These are phyloP conservation scores for Apocheima hispidaria DNA, from an alignment of 2,888 invertebrate genomes.

Conservation along the genomic window DNA sequence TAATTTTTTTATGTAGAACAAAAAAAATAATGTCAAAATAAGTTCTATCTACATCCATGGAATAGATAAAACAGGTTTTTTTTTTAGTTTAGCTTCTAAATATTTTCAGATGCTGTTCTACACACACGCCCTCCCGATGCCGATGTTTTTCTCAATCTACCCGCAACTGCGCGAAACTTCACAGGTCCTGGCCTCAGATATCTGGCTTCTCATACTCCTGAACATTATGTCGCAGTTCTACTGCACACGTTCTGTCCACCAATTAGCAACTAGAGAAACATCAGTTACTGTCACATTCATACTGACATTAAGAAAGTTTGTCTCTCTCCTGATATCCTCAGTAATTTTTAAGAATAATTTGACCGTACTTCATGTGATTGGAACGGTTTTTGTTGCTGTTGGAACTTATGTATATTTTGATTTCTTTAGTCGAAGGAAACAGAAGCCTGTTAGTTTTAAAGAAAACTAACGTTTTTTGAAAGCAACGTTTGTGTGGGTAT, in stretches of 20 bases:
- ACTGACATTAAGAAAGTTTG: conserved; percentile 75
- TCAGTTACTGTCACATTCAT: conserved; percentile 78
- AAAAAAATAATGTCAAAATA: no score
- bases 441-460: conserved; percentile 67
- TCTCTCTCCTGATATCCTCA: conserved; percentile 73
- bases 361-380: conserved; percentile 69
- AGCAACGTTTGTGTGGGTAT: no score
- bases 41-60: no score
- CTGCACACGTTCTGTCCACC: conserved; percentile 75
- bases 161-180: conserved; percentile 62
- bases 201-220: conserved; percentile 65
- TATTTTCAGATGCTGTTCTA: conserved; percentile 80
- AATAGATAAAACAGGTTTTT: no score
- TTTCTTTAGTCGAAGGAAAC: conserved; percentile 63
- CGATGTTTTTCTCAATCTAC: conserved; percentile 68
- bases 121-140: conserved; percentile 72
- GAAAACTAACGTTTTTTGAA: conserved; percentile 41
- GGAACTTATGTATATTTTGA: conserved; percentile 80
- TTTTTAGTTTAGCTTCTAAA: no score
- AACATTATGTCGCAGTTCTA: conserved; percentile 73
- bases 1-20: no score
- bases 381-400: conserved; percentile 67
- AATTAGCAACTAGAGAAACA: conserved; percentile 72
- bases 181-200: conserved; percentile 50
- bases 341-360: conserved; percentile 78